Conservation (phyloP, 2,888 invertebrate species). For the Fragum whitleyi region DNA sequence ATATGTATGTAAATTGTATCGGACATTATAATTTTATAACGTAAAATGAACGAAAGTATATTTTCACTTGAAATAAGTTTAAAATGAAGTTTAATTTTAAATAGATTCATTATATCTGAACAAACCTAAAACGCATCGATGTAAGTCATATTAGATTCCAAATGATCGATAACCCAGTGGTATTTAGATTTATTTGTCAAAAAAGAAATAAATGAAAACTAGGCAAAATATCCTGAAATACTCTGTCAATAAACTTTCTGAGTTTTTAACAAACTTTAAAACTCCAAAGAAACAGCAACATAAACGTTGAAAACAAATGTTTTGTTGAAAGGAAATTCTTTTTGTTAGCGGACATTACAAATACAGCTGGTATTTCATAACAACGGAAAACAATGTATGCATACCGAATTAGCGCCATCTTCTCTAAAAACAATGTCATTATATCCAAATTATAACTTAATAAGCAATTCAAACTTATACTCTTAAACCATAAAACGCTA, state of each 20-base stretch:
- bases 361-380: constrained; percentile 9
- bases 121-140: not conserved
- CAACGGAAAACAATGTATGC: not conserved
- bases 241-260: not conserved
- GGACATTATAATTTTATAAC: not conserved
- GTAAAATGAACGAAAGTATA: not conserved
- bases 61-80: not conserved
- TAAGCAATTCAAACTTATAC: not conserved
- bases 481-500: not conserved
- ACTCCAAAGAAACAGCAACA: not conserved
- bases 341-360: constrained; percentile 5
- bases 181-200: not conserved
- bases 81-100: not conserved
- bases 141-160: not conserved
- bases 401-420: not conserved
- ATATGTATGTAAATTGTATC: not conserved
- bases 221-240: not conserved
- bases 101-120: not conserved
- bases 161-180: not conserved
- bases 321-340: not conserved
- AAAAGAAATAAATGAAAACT: not conserved
- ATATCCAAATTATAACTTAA: not conserved
- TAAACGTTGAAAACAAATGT: not conserved
- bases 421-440: not conserved
- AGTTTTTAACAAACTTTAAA: not conserved